These are phyloP conservation scores for Nesometra sesokonis DNA, from an alignment of 35 echinoderm and acorn worm species.

Conservation along the genomic window DNA sequence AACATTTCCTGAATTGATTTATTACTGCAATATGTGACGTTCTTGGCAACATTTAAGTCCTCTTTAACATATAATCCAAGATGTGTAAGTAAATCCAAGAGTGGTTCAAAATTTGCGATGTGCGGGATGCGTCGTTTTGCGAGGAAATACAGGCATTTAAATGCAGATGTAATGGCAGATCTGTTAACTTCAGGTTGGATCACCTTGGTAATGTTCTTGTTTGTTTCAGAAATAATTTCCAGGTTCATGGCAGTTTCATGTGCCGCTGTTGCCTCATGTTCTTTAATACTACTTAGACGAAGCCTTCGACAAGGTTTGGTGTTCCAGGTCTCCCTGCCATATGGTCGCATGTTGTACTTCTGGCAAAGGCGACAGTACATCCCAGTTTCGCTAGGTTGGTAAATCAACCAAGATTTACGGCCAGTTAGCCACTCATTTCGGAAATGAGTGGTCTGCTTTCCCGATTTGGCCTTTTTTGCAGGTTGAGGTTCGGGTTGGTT, in stretches of 20 bases:
- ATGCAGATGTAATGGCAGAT: constrained; percentile 21
- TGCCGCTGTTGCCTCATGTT: constrained; percentile 10
- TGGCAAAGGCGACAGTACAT: constrained; percentile 40
- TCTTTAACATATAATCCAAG: not conserved
- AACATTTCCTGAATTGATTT: constrained; percentile 38
- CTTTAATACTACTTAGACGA: constrained; percentile 19
- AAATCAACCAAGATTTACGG: constrained; percentile 16
- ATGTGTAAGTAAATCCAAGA: not conserved
- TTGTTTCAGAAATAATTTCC: not conserved
- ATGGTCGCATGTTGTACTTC: constrained; percentile 27
- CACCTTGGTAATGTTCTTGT: not conserved
- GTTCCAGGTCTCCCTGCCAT: constrained; percentile 21
- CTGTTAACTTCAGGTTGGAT: not conserved
- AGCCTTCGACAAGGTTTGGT: constrained; percentile 11
- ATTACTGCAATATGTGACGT: constrained; percentile 18
- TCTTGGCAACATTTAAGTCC: constrained; percentile 7
- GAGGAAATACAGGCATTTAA: constrained; percentile 27
- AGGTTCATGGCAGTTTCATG: constrained; percentile 1
- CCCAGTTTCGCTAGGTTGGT: constrained; percentile 7
- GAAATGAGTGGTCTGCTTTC: constrained; percentile 28
- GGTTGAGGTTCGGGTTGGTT: not conserved
- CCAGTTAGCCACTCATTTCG: constrained; percentile 18
- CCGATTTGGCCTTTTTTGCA: not conserved
- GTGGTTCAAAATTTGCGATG: constrained; percentile 12
- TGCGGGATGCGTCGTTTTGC: constrained; percentile 12